phyloP scores from a whole-genome alignment of 2,797 vertebrate genomes.

The Tokudaia tokunoshimensis region DNA sequence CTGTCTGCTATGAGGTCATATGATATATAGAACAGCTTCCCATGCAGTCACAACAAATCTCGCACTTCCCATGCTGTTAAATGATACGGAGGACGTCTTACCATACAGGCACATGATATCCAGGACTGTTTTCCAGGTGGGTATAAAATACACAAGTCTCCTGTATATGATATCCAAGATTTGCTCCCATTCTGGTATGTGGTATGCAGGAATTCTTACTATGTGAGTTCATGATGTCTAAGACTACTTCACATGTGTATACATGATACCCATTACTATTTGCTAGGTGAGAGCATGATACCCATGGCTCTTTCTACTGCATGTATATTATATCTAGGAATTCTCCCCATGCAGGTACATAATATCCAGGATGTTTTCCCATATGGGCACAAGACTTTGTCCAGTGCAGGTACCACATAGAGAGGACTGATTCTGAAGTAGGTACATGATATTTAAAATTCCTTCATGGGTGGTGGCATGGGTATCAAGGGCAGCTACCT shows the following conservation, averaged over 20 bases:
- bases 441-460: too few species aligned
- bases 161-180: background rate
- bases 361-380: background rate
- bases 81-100: background rate
- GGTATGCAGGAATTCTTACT: background rate
- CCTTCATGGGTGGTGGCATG: background rate
- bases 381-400: background rate
- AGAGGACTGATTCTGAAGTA: too few species aligned
- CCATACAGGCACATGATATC: background rate
- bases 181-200: background rate
- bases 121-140: background rate
- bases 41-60: background rate
- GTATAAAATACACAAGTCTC: background rate
- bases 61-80: background rate
- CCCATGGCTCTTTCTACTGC: background rate
- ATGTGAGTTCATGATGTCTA: background rate
- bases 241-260: background rate
- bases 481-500: background rate
- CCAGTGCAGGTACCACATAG: too few species aligned
- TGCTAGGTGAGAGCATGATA: background rate
- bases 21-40: background rate
- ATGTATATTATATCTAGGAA: background rate
- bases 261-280: background rate
- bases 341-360: background rate
- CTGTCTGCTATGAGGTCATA: background rate